These are phyloP conservation scores for Cosmorhoe ocellata DNA, from an alignment of 2,888 invertebrate genomes.

Conservation along the genomic window DNA sequence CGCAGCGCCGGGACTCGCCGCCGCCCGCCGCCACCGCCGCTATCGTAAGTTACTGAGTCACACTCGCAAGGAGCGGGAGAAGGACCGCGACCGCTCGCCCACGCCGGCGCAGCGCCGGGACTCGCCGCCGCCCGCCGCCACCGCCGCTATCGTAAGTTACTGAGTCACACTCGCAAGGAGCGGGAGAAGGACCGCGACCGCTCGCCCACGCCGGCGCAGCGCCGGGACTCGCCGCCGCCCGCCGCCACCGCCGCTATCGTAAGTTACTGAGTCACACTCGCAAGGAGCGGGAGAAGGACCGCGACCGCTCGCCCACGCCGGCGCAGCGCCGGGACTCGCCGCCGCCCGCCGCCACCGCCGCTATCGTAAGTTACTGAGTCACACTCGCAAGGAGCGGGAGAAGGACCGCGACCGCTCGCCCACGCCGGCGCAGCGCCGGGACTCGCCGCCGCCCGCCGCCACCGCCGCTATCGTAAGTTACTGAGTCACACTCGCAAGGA, in stretches of 20 bases:
- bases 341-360: too few relatives aligned
- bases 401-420: slow-evolving; percentile 86
- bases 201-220: slow-evolving; percentile 58
- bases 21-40: too few relatives aligned
- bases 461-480: slow-evolving; percentile 91
- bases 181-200: slow-evolving; percentile 49
- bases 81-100: slow-evolving; percentile 86
- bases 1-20: slow-evolving; percentile 45
- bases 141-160: slow-evolving; percentile 91
- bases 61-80: too few relatives aligned
- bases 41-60: too few relatives aligned
- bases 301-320: too few relatives aligned
- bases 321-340: too few relatives aligned
- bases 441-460: slow-evolving; percentile 85
- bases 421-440: slow-evolving; percentile 85
- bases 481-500: slow-evolving; percentile 71
- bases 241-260: slow-evolving; percentile 58
- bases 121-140: slow-evolving; percentile 86
- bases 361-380: too few relatives aligned
- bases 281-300: too few relatives aligned
- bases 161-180: slow-evolving; percentile 71
- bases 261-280: too few relatives aligned
- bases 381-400: too few relatives aligned
- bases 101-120: slow-evolving; percentile 85
- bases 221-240: slow-evolving; percentile 63